Percentiles rank a stretch among this genome's conserved stretches.
These are phyloP conservation scores for Eurypyga helias DNA, from an alignment of 2,113 vertebrate species.

Conservation along the genomic window DNA sequence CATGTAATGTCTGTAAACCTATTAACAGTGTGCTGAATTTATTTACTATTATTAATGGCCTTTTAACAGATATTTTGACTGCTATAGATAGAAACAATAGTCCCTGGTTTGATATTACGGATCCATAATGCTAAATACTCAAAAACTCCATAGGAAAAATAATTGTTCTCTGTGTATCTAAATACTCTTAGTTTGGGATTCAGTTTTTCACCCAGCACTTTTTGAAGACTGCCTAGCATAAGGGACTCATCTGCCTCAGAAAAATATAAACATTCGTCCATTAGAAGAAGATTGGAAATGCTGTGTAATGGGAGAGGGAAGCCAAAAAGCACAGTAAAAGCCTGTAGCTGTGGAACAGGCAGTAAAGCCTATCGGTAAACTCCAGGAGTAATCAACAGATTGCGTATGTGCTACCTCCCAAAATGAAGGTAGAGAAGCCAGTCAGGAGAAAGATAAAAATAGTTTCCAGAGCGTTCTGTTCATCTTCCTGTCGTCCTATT, in stretches of 20 bases:
- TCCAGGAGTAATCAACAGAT: constrained; percentile 61
- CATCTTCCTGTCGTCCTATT: constrained; percentile 58
- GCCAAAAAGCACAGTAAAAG: background rate
- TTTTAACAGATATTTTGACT: background rate
- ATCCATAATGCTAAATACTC: background rate
- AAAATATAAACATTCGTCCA: background rate
- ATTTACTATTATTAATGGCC: background rate
- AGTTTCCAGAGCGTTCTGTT: constrained; percentile 63
- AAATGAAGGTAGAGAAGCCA: constrained; percentile 57
- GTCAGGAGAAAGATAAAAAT: constrained; percentile 56
- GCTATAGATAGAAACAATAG: background rate
- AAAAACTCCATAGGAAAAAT: background rate
- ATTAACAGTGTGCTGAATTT: background rate
- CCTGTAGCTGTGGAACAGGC: constrained; percentile 10
- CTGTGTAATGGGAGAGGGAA: background rate
- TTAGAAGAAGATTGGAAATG: background rate
- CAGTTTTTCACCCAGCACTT: background rate
- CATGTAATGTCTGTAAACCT: background rate
- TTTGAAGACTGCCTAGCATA: background rate
- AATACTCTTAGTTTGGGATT: background rate
- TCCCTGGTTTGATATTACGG: background rate
- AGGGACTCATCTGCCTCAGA: background rate
- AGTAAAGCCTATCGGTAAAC: constrained; percentile 33
- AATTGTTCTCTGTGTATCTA: background rate
- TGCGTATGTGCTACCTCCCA: constrained; percentile 32